phyloP scores from a whole-genome alignment of 1,140 invertebrate genomes.

The Anastrepha ludens region DNA sequence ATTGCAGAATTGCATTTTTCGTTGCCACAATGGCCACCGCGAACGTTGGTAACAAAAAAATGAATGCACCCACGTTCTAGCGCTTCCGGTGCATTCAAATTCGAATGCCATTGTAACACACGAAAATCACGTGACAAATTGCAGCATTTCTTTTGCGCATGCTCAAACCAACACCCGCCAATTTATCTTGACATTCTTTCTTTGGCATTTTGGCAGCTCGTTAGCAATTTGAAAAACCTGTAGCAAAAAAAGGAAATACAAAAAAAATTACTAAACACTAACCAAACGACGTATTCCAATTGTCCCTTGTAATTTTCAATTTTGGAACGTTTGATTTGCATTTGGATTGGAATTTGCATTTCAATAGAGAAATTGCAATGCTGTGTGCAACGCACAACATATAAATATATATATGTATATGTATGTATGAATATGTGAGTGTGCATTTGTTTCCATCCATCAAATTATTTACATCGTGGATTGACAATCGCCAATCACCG shows the following conservation, averaged over 20 bases:
- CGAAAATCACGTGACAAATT: constrained; percentile 21
- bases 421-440: not conserved
- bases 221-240: constrained; percentile 16
- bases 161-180: not conserved
- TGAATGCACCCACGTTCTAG: constrained; percentile 16
- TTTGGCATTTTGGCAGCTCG: not conserved
- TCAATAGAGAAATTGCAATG: constrained; percentile 36
- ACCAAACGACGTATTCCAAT: not conserved
- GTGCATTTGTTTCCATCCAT: constrained; percentile 42
- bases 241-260: not conserved
- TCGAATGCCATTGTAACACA: not conserved
- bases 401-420: not conserved
- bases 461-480: constrained; percentile 17
- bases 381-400: not conserved
- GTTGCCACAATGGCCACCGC: not conserved
- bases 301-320: constrained; percentile 18
- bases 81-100: constrained; percentile 41
- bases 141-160: not conserved
- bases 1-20: constrained; percentile 22
- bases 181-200: not conserved
- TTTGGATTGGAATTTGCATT: constrained; percentile 48
- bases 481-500: constrained; percentile 47
- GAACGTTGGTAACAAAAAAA: not conserved
- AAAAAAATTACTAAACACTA: not conserved
- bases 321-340: constrained; percentile 43